Evolutionary conservation across 2,797 vertebrate species (phyloP), one percentile per base, ranked within the genome.

Genomic region (Cuniculus paca): DNA sequence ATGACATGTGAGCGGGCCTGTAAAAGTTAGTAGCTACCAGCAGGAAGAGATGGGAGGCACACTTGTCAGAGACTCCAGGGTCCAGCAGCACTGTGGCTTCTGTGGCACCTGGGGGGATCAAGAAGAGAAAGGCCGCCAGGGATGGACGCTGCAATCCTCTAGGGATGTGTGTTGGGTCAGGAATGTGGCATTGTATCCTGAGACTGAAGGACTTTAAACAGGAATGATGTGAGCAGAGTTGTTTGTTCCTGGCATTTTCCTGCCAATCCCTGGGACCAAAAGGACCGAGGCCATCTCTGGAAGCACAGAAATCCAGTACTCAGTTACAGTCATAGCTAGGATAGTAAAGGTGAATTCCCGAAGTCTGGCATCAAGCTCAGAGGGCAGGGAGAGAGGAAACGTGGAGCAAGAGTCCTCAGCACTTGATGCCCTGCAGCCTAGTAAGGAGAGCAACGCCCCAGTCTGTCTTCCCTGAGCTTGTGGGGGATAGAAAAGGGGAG

Each of bases 301-400:
- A 36, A 42, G 39, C 31, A 7, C 16, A 80, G 2, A 17, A 42
- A 8, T 26, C 26, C 20, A 26, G 54, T 52, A 34, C 20, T 60
- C 9, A 17, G 65, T 65, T 58, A 6, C 28, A 56, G 45, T 24
- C 34, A 31, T 2, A 0, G 9, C 6, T 1, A 3, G 56, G 10
- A 8, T 26, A 72, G 20, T 70, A 78, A 28, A 6, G n/a, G 6
- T 19, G n/a, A 2, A 19, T 14, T 19, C 36, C 31, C 22, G 26
- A 6, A 26, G 34, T 34, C 5, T 42, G 78, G 4, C 1, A 13
- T 19, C 0, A 9, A 10, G 5, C 0, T 2, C 1, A 20, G 34
- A 14, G 14, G 17, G 22, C 10, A 28, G n/a, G 42, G 54, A n/a
- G 34, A 17, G 6, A 45, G 45, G 45, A 14, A 26, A 16, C 2